Conservation (phyloP, 2,113 vertebrate genomes). For the Alces alces region DNA sequence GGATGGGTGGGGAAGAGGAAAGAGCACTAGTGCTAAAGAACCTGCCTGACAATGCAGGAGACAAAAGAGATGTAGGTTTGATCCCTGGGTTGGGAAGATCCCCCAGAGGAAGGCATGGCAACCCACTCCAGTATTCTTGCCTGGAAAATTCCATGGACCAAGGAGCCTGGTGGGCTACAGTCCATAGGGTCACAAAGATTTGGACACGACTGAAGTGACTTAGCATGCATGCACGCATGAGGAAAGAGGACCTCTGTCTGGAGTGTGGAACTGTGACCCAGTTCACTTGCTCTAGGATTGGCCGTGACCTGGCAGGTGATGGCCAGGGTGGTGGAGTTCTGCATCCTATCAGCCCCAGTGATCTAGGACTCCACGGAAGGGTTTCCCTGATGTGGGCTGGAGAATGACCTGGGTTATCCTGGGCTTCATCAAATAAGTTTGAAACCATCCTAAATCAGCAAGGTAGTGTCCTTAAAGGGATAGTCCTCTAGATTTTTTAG, state of each 20-base stretch:
- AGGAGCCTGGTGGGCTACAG: neutral
- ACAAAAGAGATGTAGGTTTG: neutral
- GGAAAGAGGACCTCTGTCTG: neutral
- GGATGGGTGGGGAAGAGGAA: neutral
- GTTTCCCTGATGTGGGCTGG: neutral
- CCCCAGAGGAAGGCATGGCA: neutral
- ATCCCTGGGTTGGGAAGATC: neutral
- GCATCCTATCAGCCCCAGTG: neutral
- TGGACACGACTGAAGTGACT: neutral
- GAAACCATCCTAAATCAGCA: neutral
- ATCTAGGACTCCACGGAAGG: neutral
- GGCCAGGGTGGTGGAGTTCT: neutral
- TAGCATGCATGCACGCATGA: fast-evolving
- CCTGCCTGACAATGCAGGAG: neutral
- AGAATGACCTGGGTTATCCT: neutral
- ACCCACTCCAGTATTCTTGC: neutral
- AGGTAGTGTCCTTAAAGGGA: neutral
- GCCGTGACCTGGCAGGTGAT: neutral
- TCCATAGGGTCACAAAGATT: neutral
- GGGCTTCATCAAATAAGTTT: neutral
- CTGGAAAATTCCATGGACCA: neutral
- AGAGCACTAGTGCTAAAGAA: neutral
- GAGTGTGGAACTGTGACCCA: neutral
- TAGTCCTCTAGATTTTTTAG: neutral
- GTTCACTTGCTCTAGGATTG: neutral